Evolutionary conservation across 1,140 invertebrate genomes (phyloP), one percentile per base, ranked within the genome.

Genomic region (Drosophila trapezifrons): DNA sequence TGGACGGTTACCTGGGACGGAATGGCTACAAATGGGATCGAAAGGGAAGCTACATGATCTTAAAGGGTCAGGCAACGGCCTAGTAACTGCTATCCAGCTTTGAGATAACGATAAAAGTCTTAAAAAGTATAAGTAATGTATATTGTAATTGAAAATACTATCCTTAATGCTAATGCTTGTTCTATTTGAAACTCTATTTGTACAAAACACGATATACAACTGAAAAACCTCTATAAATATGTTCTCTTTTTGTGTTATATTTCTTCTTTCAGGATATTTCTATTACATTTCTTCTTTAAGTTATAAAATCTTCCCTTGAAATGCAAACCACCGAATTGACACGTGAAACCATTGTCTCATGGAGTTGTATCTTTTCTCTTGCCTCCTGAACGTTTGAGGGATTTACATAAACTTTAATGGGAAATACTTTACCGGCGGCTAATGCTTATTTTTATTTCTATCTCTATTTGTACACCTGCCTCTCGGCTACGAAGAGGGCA

Each of bases 391-490:
- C 32, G 6, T 42, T 40, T 20, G 18, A 17, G 43, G 57, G 71
- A 83, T 79, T 76, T 84, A 57, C 63, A 80, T 84, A 65, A 56
- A 79, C 32, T 74, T 60, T 58, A 58, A 62, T 56, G 29, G 54
- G 15, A 77, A 70, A 80, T 46, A 71, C 67, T 59, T 29, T 32
- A 1, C 27, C 42, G 12, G 22, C 4, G 32, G 57, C 78, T 76
- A 66, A 58, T 76, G 51, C 49, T 78, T 76, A 59, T 79, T 81
- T 78, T 83, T 76, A 76, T 78, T 60, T 64, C 43, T 63, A 56
- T 63, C 66, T 80, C 64, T 73, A 84, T 74, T 76, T 63, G 56
- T 58, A 49, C 82, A 86, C 75, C 82, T 85, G 65, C 60, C 65
- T 40, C 46, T 47, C 56, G 46, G 76, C 57, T 56, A 13, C 63